A percentile compares a stretch with the other conserved stretches of the same genome.
These are phyloP conservation scores for Oryzias dopingdopingensis DNA, from an alignment of 2,797 vertebrate species.

Conservation along the genomic window DNA sequence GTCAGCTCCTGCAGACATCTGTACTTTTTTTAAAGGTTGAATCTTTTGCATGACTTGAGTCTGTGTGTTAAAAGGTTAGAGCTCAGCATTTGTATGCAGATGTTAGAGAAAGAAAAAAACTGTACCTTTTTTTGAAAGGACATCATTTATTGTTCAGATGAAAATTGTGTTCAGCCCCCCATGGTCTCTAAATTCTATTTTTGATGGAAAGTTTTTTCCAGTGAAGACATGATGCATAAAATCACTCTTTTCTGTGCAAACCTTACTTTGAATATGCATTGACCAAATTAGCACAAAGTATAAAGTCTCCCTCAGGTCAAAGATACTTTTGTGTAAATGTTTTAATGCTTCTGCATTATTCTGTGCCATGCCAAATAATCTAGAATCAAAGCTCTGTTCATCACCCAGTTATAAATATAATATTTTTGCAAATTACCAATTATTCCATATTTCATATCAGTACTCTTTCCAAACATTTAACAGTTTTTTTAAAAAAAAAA, in stretches of 20 bases:
- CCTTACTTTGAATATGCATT: conserved; percentile 29
- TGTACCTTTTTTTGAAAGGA: too few relatives aligned
- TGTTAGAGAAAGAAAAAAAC: too few relatives aligned
- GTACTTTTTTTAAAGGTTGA: conserved; percentile 59
- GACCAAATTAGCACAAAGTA: conserved; percentile 37
- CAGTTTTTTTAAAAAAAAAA: too few relatives aligned
- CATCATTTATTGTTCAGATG: too few relatives aligned
- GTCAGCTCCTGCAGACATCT: conserved; percentile 40
- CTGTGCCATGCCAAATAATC: neutral
- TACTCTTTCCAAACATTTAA: too few relatives aligned
- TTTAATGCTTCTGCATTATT: conserved; percentile 6
- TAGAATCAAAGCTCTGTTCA: neutral
- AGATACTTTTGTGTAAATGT: conserved; percentile 6
- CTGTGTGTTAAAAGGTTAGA: conserved; percentile 54
- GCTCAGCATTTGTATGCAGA: conserved; percentile 12
- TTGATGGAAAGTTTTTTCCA: conserved; percentile 52
- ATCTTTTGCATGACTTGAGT: conserved; percentile 52
- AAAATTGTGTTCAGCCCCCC: too few relatives aligned
- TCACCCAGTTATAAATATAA: too few relatives aligned
- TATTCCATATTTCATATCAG: too few relatives aligned
- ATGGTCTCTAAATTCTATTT: conserved; percentile 51
- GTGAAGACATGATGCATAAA: conserved; percentile 53
- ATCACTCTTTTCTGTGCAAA: conserved; percentile 6
- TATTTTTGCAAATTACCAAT: too few relatives aligned
- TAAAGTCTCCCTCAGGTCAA: conserved; percentile 15